These are phyloP conservation scores for Plotosus lineatus DNA, from an alignment of 2,113 vertebrate genomes.

Conservation along the genomic window DNA sequence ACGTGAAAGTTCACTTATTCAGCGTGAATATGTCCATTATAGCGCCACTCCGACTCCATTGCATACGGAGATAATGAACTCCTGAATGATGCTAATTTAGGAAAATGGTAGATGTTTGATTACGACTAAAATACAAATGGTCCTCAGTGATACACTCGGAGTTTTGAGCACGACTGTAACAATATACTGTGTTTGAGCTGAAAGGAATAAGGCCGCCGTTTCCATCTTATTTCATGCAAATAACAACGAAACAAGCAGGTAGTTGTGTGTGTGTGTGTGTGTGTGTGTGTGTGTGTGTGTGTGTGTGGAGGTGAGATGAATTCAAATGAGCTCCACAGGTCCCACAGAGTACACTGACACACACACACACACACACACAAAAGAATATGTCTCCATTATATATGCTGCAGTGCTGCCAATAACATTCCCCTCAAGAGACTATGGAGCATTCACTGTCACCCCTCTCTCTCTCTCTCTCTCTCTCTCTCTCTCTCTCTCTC, in stretches of 20 bases:
- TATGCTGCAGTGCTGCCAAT: slow-evolving; percentile 70
- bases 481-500: slow-evolving; percentile 71
- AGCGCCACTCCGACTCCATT: background rate
- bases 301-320: slow-evolving; percentile 63
- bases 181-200: slow-evolving; percentile 77
- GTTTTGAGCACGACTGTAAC: slow-evolving; percentile 63
- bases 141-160: background rate
- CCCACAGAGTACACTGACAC: slow-evolving; percentile 62
- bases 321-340: slow-evolving; percentile 67
- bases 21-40: background rate
- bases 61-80: background rate
- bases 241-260: slow-evolving; percentile 73
- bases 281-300: slow-evolving; percentile 61
- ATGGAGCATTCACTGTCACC: slow-evolving; percentile 66
- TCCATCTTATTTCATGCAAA: slow-evolving; percentile 81
- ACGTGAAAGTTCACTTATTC: background rate
- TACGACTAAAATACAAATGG: background rate
- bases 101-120: background rate
- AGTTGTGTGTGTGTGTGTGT: slow-evolving; percentile 50
- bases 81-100: background rate
- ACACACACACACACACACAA: slow-evolving; percentile 60
- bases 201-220: slow-evolving; percentile 78
- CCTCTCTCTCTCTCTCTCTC: slow-evolving; percentile 16
- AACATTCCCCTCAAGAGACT: slow-evolving; percentile 61
- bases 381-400: slow-evolving; percentile 63